Evolutionary conservation across 1,140 invertebrate genomes (phyloP).

Genomic region (Hycleus cichorii): DNA sequence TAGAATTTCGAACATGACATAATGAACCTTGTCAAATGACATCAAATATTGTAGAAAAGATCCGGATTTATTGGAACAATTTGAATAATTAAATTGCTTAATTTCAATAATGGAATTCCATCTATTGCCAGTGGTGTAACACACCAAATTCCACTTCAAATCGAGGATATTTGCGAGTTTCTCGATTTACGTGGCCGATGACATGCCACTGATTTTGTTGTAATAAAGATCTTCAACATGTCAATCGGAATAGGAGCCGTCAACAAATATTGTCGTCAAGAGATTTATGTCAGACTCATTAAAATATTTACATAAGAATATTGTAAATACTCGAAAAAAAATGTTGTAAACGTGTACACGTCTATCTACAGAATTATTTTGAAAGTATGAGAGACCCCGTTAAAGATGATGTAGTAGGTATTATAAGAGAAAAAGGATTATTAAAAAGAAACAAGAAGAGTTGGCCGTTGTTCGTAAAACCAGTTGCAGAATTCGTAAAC

Average conservation of each 20-base stretch:
- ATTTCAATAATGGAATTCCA: background rate
- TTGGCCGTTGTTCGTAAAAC: slow-evolving; percentile 24
- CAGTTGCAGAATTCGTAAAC: slow-evolving; percentile 32
- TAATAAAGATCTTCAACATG: background rate
- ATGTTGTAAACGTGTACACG: background rate
- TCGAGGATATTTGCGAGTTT: background rate
- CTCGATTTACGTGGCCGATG: background rate
- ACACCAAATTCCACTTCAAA: background rate
- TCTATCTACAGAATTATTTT: slow-evolving; percentile 1
- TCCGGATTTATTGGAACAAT: too few relatives aligned
- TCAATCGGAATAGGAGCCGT: too few relatives aligned
- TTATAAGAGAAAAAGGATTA: slow-evolving; percentile 13
- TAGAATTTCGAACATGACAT: slow-evolving; percentile 8
- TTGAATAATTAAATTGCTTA: background rate
- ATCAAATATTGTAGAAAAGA: background rate
- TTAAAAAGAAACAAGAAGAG: slow-evolving; percentile 3
- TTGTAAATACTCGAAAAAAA: background rate
- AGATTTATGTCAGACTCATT: too few relatives aligned
- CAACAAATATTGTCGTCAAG: too few relatives aligned
- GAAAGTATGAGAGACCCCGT: background rate
- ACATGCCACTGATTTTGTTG: background rate
- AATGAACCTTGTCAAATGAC: slow-evolving; percentile 9
- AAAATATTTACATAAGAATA: too few relatives aligned
- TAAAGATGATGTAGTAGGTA: background rate
- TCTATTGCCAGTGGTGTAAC: background rate